Conservation (phyloP, 2,113 vertebrate species). For the Indicator indicator region DNA sequence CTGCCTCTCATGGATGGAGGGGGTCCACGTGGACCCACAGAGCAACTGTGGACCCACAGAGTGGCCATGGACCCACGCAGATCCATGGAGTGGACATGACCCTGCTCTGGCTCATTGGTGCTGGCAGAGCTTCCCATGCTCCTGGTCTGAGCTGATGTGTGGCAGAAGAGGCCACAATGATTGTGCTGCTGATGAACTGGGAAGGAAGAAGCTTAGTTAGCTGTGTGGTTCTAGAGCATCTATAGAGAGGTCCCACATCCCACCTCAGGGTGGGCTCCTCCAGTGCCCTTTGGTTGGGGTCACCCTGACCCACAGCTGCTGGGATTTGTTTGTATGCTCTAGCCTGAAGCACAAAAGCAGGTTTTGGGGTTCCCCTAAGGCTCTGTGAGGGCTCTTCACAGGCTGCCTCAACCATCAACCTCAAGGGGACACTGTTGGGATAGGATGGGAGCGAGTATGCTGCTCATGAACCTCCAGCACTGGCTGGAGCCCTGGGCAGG, state of each 20-base stretch:
- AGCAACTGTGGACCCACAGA: not conserved
- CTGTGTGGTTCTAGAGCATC: rapidly evolving
- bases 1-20: not conserved
- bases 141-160: not conserved
- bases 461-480: not conserved
- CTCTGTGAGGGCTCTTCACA: not conserved
- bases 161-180: not conserved
- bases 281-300: rapidly evolving
- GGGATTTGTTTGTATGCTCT: not conserved
- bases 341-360: not conserved
- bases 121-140: not conserved
- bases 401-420: conserved; percentile 14
- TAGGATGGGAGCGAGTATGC: not conserved
- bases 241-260: not conserved
- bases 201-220: not conserved
- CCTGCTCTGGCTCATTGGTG: rapidly evolving
- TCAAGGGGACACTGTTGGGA: conserved; percentile 61
- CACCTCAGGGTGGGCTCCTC: not conserved
- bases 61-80: no score
- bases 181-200: rapidly evolving
- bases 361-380: not conserved
- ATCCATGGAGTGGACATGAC: not conserved
- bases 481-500: not conserved
- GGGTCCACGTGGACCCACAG: not conserved
- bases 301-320: not conserved